Conservation (phyloP, 2,113 vertebrate genomes). For the Tachysurus fulvidraco region DNA sequence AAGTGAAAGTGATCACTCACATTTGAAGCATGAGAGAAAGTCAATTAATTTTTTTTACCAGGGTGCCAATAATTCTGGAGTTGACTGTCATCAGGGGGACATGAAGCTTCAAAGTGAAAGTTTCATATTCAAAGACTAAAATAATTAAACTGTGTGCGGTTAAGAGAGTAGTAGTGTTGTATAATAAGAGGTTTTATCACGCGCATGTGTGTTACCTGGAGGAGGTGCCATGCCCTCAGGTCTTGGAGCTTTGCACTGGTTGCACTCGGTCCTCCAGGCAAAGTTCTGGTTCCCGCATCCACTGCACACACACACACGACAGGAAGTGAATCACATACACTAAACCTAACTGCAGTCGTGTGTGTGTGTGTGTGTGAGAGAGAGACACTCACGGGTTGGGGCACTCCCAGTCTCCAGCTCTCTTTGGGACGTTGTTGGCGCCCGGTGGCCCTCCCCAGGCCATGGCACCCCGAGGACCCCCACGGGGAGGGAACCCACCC, state of each 20-base stretch:
- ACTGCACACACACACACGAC: conserved; percentile 62
- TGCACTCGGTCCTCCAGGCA: conserved; percentile 97
- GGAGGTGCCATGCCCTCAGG: conserved; percentile 89
- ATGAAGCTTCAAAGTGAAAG: too few relatives aligned
- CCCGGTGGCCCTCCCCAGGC: conserved; percentile 77
- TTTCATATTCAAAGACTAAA: too few relatives aligned
- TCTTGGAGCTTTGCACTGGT: conserved; percentile 98
- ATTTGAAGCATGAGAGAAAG: too few relatives aligned
- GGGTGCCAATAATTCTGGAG: neutral
- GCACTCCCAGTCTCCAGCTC: conserved; percentile 97
- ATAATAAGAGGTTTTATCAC: neutral
- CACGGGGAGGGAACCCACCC: conserved; percentile 48
- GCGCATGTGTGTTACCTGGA: conserved; percentile 5
- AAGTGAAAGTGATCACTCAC: too few relatives aligned
- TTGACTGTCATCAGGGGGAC: too few relatives aligned
- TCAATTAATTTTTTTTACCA: neutral
- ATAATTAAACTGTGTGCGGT: too few relatives aligned
- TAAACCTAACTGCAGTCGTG: neutral
- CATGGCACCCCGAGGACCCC: conserved; percentile 60
- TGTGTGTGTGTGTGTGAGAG: conserved; percentile 36
- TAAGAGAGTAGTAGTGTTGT: neutral
- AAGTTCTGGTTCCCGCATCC: conserved; percentile 98
- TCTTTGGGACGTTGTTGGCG: conserved; percentile 88
- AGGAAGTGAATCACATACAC: neutral
- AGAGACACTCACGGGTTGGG: conserved; percentile 86